phyloP scores from a whole-genome alignment of 2,797 vertebrate genomes.

The Hoplostethus mediterraneus region DNA sequence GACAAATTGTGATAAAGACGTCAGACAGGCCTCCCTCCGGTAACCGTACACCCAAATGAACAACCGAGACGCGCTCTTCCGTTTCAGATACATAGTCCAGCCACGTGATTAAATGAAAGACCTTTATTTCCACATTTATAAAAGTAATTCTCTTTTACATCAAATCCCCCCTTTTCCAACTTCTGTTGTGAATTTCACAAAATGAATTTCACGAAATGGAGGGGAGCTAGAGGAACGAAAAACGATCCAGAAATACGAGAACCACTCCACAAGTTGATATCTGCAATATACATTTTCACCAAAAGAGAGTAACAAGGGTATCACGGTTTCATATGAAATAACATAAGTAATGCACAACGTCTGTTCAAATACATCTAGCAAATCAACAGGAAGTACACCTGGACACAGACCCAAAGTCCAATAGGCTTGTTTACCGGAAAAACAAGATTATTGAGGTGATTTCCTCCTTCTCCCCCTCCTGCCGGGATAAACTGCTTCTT shows the following conservation, averaged over 20 bases:
- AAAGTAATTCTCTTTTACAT: conserved; percentile 88
- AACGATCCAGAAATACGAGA: conserved; percentile 89
- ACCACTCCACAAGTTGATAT: conserved; percentile 97
- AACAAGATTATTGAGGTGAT: conserved; percentile 46
- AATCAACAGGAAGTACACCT: conserved; percentile 70
- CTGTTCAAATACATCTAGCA: conserved; percentile 78
- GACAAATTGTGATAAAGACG: too few species aligned
- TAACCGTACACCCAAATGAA: too few species aligned
- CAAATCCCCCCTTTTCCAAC: conserved; percentile 72
- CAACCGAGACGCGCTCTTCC: neutral
- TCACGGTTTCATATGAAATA: conserved; percentile 83
- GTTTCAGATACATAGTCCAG: conserved; percentile 39
- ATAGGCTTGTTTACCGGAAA: conserved; percentile 38
- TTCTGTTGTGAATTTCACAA: conserved; percentile 69
- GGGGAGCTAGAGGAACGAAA: conserved; percentile 41
- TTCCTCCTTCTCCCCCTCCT: conserved; percentile 29
- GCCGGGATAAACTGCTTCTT: conserved; percentile 43
- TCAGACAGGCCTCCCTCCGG: too few species aligned
- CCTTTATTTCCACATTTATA: conserved; percentile 98
- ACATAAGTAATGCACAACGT: conserved; percentile 83
- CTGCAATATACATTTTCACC: conserved; percentile 95
- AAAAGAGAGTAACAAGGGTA: conserved; percentile 88
- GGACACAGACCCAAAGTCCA: conserved; percentile 45
- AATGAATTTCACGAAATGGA: conserved; percentile 59
- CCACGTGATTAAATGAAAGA: conserved; percentile 86